These are phyloP conservation scores for Temnopleurus reevesii DNA, from an alignment of 53 echinoderm and acorn worm genomes.

Conservation along the genomic window DNA sequence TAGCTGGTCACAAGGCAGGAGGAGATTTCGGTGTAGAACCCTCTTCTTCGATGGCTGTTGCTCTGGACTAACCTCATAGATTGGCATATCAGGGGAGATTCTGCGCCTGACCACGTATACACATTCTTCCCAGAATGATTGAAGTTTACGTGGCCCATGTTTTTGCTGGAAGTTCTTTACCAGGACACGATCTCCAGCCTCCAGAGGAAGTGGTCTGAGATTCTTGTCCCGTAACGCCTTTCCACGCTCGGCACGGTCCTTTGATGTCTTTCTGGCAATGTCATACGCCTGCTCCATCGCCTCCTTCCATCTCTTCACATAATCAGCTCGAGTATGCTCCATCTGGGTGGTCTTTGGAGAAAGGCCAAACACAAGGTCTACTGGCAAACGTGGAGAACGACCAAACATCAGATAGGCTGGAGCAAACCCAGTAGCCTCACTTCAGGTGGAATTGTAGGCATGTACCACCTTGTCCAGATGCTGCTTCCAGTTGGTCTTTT, in stretches of 20 bases:
- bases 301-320: constrained; percentile 44
- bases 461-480: constrained; percentile 33
- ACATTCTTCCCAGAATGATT: neutral
- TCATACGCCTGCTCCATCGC: constrained; percentile 55
- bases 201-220: constrained; percentile 32
- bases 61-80: neutral
- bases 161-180: constrained; percentile 63
- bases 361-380: constrained; percentile 27
- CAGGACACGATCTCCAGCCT: constrained; percentile 70
- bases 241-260: constrained; percentile 26
- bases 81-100: neutral
- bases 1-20: neutral
- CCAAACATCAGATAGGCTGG: constrained; percentile 44
- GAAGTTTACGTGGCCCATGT: neutral
- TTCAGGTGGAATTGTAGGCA: constrained; percentile 30
- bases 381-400: neutral
- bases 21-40: neutral
- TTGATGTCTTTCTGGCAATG: constrained; percentile 35
- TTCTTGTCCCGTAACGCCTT: constrained; percentile 55
- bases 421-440: constrained; percentile 46
- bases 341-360: neutral
- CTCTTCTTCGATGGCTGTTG: neutral
- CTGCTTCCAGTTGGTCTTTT: constrained; percentile 47
- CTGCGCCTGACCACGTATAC: neutral
- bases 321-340: neutral